Conservation (phyloP, 2,797 vertebrate species). For the Botia kubotai region DNA sequence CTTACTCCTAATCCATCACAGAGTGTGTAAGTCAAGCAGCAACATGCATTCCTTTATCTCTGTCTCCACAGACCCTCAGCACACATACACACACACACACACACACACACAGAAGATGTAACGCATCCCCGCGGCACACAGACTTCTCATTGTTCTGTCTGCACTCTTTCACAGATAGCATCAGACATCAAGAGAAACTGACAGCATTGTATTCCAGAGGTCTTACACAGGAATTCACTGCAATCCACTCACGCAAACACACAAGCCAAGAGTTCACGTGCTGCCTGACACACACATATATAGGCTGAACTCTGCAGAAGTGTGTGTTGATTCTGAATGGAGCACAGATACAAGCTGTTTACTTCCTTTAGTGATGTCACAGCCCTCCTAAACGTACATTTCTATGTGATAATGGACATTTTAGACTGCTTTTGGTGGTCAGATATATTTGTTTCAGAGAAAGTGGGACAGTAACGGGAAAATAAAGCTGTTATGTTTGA, state of each 20-base stretch:
- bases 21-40: conserved; percentile 65
- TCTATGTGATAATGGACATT: too few species aligned
- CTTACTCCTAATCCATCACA: conserved; percentile 37
- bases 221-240: conserved; percentile 64
- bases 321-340: not conserved
- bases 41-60: conserved; percentile 74
- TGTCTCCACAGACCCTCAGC: conserved; percentile 52
- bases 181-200: conserved; percentile 61
- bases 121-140: conserved; percentile 71
- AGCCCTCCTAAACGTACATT: conserved; percentile 8
- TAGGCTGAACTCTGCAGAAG: not conserved
- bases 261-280: not conserved
- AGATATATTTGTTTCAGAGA: too few species aligned
- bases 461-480: too few species aligned
- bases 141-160: conserved; percentile 70
- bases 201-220: conserved; percentile 59
- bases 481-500: too few species aligned
- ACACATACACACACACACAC: not conserved
- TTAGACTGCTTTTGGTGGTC: too few species aligned
- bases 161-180: conserved; percentile 69
- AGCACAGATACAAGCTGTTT: too few species aligned
- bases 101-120: conserved; percentile 24
- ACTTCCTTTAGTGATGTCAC: too few species aligned
- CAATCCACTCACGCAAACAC: not conserved
- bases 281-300: not conserved